Evolutionary conservation across 2,797 vertebrate species (phyloP).

Genomic region (Botia kubotai): DNA sequence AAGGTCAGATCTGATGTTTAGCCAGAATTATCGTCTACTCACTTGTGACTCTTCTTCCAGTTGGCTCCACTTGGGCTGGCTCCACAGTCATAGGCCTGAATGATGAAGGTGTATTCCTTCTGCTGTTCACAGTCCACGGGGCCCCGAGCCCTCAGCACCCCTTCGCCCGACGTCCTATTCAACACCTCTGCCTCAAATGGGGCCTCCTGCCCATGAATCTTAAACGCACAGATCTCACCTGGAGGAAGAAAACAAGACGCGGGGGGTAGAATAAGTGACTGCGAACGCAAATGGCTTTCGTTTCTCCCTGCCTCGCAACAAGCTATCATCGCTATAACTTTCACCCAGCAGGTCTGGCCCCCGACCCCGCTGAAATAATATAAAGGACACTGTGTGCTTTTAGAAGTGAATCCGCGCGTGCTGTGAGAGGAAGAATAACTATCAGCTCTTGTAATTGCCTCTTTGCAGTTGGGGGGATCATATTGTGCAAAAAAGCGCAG

Average conservation of each 20-base stretch:
- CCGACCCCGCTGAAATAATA: constrained; percentile 33
- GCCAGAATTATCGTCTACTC: constrained; percentile 64
- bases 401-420: constrained; percentile 38
- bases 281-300: constrained; percentile 21
- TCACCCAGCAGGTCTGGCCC: constrained; percentile 29
- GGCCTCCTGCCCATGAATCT: constrained; percentile 91
- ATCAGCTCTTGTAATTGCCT: constrained; percentile 49
- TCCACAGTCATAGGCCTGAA: constrained; percentile 97
- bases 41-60: constrained; percentile 99
- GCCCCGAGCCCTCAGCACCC: constrained; percentile 84
- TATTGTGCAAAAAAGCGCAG: constrained; percentile 34
- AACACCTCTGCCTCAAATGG: constrained; percentile 93
- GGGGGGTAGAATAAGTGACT: constrained; percentile 18
- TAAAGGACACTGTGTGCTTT: constrained; percentile 50
- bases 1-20: not conserved
- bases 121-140: constrained; percentile 95
- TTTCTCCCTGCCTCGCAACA: constrained; percentile 35
- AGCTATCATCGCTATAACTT: constrained; percentile 44
- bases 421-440: constrained; percentile 46
- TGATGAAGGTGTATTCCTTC: constrained; percentile 96
- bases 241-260: constrained; percentile 36
- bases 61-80: constrained; percentile 80
- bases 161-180: constrained; percentile 94
- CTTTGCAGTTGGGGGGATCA: constrained; percentile 35
- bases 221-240: constrained; percentile 98